Evolutionary conservation across 2,113 vertebrate genomes (phyloP).

Genomic region (Protomyctophum bolini): DNA sequence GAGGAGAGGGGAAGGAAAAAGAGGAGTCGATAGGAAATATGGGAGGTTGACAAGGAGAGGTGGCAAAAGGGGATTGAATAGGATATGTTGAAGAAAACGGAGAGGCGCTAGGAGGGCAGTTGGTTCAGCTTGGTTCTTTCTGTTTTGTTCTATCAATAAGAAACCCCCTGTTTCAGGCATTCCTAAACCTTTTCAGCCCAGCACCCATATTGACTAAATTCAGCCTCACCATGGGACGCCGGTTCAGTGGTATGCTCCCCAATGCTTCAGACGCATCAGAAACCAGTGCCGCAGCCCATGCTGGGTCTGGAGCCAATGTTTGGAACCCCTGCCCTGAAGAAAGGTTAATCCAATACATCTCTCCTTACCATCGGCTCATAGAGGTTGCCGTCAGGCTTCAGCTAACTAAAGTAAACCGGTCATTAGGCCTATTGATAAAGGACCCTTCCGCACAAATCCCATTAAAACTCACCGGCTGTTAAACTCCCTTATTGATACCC

Average conservation of each 20-base stretch:
- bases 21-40: background rate
- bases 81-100: too few species aligned
- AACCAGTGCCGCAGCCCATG: background rate
- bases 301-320: constrained; percentile 2
- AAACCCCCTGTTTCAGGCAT: too few species aligned
- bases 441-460: constrained; percentile 50
- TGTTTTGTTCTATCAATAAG: too few species aligned
- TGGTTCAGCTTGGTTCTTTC: too few species aligned
- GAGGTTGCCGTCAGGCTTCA: constrained; percentile 26
- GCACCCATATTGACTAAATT: too few species aligned
- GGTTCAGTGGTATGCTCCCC: too few species aligned
- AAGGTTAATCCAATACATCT: constrained; percentile 21
- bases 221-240: too few species aligned
- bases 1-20: background rate
- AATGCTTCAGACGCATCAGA: background rate
- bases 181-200: too few species aligned
- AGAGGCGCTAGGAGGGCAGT: too few species aligned
- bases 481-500: constrained; percentile 64
- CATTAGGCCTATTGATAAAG: constrained; percentile 61
- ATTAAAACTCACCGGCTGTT: constrained; percentile 58
- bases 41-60: too few species aligned
- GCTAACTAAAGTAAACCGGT: constrained; percentile 24
- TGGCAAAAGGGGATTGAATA: too few species aligned
- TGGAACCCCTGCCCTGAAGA: constrained; percentile 19
- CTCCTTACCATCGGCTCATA: constrained; percentile 33